Percentiles rank a stretch among this genome's conserved stretches.
These are phyloP conservation scores for Danio albolineatus DNA, from an alignment of 2,797 vertebrate genomes.

Conservation along the genomic window DNA sequence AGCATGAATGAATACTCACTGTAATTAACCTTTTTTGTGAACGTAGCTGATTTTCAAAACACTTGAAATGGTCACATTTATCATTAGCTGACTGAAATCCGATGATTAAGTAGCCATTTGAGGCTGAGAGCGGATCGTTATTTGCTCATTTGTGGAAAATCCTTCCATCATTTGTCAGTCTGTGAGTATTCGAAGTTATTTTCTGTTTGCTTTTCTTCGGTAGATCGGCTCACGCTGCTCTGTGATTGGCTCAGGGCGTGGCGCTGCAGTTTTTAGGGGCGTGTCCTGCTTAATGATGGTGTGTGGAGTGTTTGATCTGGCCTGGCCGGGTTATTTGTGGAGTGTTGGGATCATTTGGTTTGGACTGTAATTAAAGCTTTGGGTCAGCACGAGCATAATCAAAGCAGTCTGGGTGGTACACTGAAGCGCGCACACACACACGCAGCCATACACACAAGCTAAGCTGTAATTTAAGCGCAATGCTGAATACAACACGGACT, in stretches of 20 bases:
- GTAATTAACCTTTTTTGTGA: not conserved
- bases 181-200: slow-evolving; percentile 15
- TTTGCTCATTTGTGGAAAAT: slow-evolving; percentile 27
- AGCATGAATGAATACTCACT: not conserved
- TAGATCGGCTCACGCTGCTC: slow-evolving; percentile 68
- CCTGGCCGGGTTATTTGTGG: slow-evolving; percentile 84
- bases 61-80: not conserved
- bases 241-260: slow-evolving; percentile 79
- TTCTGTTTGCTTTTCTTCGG: slow-evolving; percentile 18
- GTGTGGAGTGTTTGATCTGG: slow-evolving; percentile 85
- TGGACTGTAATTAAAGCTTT: slow-evolving; percentile 71
- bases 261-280: slow-evolving; percentile 74
- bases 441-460: slow-evolving; percentile 26
- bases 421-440: slow-evolving; percentile 25
- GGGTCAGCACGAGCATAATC: slow-evolving; percentile 59
- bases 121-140: slow-evolving; percentile 23
- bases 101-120: slow-evolving; percentile 1
- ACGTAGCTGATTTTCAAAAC: not conserved
- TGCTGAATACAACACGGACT: slow-evolving; percentile 54
- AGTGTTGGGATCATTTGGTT: slow-evolving; percentile 76
- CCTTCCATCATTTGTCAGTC: slow-evolving; percentile 15
- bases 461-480: slow-evolving; percentile 62
- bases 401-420: slow-evolving; percentile 60
- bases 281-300: slow-evolving; percentile 82
- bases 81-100: slow-evolving; percentile 23